Conservation (phyloP, 2,797 vertebrate genomes). For the Cryptoblepharus egeriae region DNA sequence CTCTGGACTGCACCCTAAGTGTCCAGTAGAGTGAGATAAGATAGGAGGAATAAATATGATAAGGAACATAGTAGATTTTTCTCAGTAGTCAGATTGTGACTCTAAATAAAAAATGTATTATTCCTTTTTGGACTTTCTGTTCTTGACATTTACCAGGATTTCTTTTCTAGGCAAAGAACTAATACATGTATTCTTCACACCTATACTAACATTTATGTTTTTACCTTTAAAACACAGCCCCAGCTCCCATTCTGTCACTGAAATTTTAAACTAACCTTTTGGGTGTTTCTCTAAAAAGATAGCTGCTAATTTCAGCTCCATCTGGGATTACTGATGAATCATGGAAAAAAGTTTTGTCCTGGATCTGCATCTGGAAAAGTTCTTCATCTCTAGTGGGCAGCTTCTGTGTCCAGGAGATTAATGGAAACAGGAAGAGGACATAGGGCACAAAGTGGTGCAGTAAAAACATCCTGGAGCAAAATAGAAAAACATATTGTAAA, state of each 20-base stretch:
- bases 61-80: neutral
- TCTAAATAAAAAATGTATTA: neutral
- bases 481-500: constrained; percentile 33
- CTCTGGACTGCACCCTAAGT: no score
- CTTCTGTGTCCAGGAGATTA: constrained; percentile 86
- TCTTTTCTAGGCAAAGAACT: constrained; percentile 1
- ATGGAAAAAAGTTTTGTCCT: constrained; percentile 91
- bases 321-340: constrained; percentile 95
- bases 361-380: constrained; percentile 98
- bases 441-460: constrained; percentile 69
- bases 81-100: neutral
- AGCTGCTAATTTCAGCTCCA: constrained; percentile 95
- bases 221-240: neutral
- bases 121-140: neutral
- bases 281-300: constrained; percentile 95
- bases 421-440: constrained; percentile 78
- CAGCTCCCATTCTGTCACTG: neutral
- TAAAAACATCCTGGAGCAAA: constrained; percentile 85
- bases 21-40: neutral
- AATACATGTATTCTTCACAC: neutral
- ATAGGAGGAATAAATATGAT: neutral
- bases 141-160: neutral
- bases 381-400: constrained; percentile 96
- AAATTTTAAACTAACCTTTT: constrained; percentile 83
- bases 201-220: neutral